Evolutionary conservation across 2,797 vertebrate species (phyloP), one percentile per base, ranked within the genome.

Genomic region (Centropyge bicolor): DNA sequence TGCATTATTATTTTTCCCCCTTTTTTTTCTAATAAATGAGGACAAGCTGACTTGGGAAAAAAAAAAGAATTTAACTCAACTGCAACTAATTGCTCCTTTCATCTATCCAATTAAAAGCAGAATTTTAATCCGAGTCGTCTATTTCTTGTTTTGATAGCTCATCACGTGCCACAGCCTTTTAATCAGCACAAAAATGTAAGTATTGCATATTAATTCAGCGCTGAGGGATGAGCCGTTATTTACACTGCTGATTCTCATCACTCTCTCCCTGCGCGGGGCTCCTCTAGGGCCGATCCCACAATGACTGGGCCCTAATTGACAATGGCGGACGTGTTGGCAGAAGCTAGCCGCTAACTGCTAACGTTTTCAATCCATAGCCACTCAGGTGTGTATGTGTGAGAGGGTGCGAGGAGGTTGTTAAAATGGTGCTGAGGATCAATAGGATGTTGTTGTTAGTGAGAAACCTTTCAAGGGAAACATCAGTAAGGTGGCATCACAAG

Each of bases 81-180:
- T 89, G 82, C 76, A 93, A 91, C 91, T 94, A 95, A 95, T 95
- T 93, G 88, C 91, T 91, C 78, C 92, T 95, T 95, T 95, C 92
- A 94, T 95, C 93, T 91, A 76, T 83, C 91, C 93, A 94, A 95
- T 94, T 94, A 95, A 93, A 94, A 90, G 77, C 79, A 81, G 81
- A 88, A 91, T 92, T 91, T 89, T 91, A 93, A 95, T 93, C 87
- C 70, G 43, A 86, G 90, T 80, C 90, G 86, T 94, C 91, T 91
- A 93, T 93, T 94, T 92, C 86, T 89, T 93, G 90, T 94, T 94
- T 94, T 92, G 89, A 93, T 91, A 86, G 74, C 83, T 70, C 84
- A 86, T 92, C 90, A 86, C 68, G 64, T 84, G 85, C 78, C 70
- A 71, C 78, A 76, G 91, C 82, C 80, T 92, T 91, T 91, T 94